Base-by-base conservation (phyloP, 2,888 invertebrate genomes). In the Tachystola acroxantha region DNA sequence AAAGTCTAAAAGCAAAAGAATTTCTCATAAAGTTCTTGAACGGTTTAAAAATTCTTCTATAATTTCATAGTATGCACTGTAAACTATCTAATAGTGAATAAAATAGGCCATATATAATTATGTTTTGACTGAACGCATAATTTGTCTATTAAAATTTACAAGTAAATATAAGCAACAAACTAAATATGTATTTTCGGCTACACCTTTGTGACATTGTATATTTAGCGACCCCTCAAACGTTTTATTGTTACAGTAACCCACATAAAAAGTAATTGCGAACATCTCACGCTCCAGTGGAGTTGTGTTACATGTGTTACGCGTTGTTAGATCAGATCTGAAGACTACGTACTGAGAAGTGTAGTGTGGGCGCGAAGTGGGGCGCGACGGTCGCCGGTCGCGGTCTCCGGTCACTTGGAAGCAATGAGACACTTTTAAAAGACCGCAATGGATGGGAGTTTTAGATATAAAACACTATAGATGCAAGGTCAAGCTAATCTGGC, bases 221-320 rank as follows among this genome's bases (percentile, higher is more conserved):
- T 28, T 12, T 9, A 30, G 29, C 14, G 14, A 11, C 6, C n/a
- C 16, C 10, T 16, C 27, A 11, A 27, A 11, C 16, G 14, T 16
- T 67, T 62, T 65, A 62, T 65, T 60, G 64, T 66, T 58, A 56
- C 50, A 48, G 49, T 68, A 73, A 75, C 74, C 75, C 65, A 74
- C 46, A 65, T 67, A 53, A 57, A 62, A 61, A 60, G 32, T 64
- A 60, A 65, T 64, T 61, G 55, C 52, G 53, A 49, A 39, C 42
- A 44, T 55, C 55, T 45, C 56, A 48, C 61, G 68, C 52, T 59
- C 61, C 53, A 64, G 49, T 50, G 56, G 46, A 54, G 57, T 66
- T 62, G 40, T 59, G 65, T 76, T 74, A 72, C 76, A 68, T 59
- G 50, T 64, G 64, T 77, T 74, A 74, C 66, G 63, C 66, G 59